These are phyloP conservation scores for Mesocentrotus franciscanus DNA, from an alignment of 53 echinoderm and acorn worm genomes.

Conservation along the genomic window DNA sequence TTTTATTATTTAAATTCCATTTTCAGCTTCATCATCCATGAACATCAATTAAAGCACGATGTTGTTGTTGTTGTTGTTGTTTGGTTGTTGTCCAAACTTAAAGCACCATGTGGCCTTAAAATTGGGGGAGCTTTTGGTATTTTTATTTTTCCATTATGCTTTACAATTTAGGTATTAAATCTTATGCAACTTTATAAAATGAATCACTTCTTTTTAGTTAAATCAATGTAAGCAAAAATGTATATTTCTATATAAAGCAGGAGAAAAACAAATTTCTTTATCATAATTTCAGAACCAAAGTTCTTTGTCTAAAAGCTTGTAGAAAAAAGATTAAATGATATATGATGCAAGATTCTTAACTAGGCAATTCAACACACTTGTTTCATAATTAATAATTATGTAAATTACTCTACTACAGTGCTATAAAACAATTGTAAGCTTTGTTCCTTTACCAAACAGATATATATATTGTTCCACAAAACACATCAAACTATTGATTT, in stretches of 20 bases:
- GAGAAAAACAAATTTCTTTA: neutral
- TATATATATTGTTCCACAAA: slow-evolving; percentile 26
- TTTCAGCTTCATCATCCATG: neutral
- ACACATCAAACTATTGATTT: slow-evolving; percentile 58
- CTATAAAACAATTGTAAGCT: slow-evolving; percentile 9
- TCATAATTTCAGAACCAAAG: slow-evolving; percentile 24
- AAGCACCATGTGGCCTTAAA: neutral
- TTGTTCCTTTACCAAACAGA: slow-evolving; percentile 46
- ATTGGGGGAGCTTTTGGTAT: neutral
- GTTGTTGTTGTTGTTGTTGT: neutral
- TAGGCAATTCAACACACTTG: slow-evolving; percentile 19
- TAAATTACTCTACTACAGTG: slow-evolving; percentile 40
- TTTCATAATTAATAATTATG: neutral
- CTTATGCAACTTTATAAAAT: neutral
- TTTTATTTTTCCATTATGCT: neutral
- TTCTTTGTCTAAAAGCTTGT: slow-evolving; percentile 27
- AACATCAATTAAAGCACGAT: neutral
- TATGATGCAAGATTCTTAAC: slow-evolving; percentile 35
- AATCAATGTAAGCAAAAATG: neutral
- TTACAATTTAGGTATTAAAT: neutral
- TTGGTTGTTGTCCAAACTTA: neutral
- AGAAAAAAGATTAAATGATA: slow-evolving; percentile 35
- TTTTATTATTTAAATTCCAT: neutral
- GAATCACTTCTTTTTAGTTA: neutral
- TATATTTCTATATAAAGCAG: slow-evolving; percentile 19